These are phyloP conservation scores for Thalpophila matura DNA, from an alignment of 2,888 invertebrate species.

Conservation along the genomic window DNA sequence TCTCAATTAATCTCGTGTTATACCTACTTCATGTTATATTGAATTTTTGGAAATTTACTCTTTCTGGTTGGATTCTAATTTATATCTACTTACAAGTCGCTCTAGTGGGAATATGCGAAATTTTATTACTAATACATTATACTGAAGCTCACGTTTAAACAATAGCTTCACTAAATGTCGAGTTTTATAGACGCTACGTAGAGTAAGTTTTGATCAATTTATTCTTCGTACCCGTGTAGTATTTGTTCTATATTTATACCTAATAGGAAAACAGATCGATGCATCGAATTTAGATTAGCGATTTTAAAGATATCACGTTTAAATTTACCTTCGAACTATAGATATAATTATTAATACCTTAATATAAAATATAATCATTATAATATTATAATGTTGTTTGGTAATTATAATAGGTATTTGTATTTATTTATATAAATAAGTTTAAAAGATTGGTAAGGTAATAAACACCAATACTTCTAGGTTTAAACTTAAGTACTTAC, in stretches of 20 bases:
- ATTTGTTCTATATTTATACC: neutral
- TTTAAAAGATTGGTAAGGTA: slow-evolving; percentile 40
- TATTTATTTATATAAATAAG: neutral
- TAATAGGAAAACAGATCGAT: neutral
- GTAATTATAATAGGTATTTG: neutral
- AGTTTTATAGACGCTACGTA: neutral
- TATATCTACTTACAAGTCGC: neutral
- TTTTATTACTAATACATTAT: neutral
- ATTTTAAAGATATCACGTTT: neutral
- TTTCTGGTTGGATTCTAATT: neutral
- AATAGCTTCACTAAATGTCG: neutral
- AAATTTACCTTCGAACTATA: no score
- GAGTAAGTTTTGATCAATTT: slow-evolving; percentile 8
- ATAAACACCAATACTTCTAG: slow-evolving; percentile 32
- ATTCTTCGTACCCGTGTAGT: slow-evolving; percentile 9
- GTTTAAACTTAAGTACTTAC: neutral
- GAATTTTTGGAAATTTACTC: neutral
- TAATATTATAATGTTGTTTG: no score
- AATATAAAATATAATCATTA: no score
- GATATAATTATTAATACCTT: no score
- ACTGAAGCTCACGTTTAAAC: neutral
- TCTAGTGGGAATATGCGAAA: slow-evolving; percentile 45
- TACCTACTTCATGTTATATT: neutral
- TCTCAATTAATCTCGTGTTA: neutral
- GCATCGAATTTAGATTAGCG: slow-evolving; percentile 1